Evolutionary conservation across 2,113 vertebrate species (phyloP), one percentile per base, ranked within the genome.

Genomic region (Caretta caretta): DNA sequence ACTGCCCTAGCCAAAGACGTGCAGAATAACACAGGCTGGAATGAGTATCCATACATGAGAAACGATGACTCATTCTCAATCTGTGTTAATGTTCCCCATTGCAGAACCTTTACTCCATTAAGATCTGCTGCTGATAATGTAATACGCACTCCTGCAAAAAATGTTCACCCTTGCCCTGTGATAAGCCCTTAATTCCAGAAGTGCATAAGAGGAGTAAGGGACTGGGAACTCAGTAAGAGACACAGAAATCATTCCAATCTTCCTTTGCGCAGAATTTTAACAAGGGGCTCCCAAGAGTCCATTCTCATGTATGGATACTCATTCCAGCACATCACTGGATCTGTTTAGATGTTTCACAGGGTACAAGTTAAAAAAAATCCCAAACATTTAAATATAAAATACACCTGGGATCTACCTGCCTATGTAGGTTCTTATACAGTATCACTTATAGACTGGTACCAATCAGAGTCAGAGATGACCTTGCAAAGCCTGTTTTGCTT

Each of bases 11-110:
- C 91, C 91, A 91, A 87, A 89, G 87, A 59, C 27, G 81, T 42
- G 89, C 94, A 97, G 96, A 94, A 88, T 91, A 96, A 93, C 86
- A 92, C 84, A 29, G 4, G 2, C 3, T 90, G 93, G 86, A 96
- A 95, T 94, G 86, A 92, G 86, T 92, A 65, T 5, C 75, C 16
- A 83, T n/a, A 10, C 50, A 49, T 91, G 80, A 93, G 53, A 93
- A 86, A 80, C 90, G 87, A 22, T 90, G 92, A 96, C 86, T 96
- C 89, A 91, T 86, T 92, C 87, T 56, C 95, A 6, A 0, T 85
- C 93, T 94, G 94, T 96, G 94, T 85, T 92, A 87, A 90, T 85
- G 56, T 76, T 76, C 75, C 19, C 38, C 46, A 56, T 84, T 75
- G 80, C 86, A 93, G 76, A 91, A 69, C 84, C 93, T 93, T 89